A percentile compares a stretch with the other conserved stretches of the same genome.
Conservation (phyloP, 1,140 invertebrate species). For the Campoletis sonorensis region DNA sequence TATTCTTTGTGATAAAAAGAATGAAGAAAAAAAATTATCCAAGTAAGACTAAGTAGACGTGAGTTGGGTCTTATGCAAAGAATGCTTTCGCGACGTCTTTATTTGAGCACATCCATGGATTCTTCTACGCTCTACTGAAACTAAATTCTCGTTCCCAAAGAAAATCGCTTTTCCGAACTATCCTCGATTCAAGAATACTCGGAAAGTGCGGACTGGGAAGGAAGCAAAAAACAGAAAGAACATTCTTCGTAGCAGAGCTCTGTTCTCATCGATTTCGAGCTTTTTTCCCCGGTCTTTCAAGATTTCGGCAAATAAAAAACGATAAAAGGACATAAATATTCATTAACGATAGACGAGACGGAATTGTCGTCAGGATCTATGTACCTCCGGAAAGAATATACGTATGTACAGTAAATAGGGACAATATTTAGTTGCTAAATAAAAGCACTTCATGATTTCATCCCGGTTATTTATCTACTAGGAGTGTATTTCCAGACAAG, state of each 20-base stretch:
- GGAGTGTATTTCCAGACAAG: not conserved
- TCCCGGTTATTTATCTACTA: not conserved
- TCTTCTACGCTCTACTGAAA: slow-evolving; percentile 35
- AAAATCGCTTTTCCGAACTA: slow-evolving; percentile 49
- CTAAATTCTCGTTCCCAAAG: slow-evolving; percentile 50
- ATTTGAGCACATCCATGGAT: slow-evolving; percentile 30
- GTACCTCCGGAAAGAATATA: not conserved
- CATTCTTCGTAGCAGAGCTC: not conserved
- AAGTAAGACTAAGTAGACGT: not conserved
- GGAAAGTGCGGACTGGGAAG: slow-evolving; percentile 45
- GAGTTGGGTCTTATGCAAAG: slow-evolving; percentile 28
- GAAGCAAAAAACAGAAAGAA: not conserved
- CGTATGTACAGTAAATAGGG: not conserved
- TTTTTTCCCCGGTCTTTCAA: not conserved
- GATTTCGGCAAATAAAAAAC: not conserved
- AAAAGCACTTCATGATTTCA: not conserved
- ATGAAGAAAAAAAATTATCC: slow-evolving; percentile 19
- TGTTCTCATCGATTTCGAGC: not conserved
- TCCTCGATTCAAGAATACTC: not conserved
- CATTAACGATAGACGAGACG: slow-evolving; percentile 48
- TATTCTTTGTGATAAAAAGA: slow-evolving; percentile 56
- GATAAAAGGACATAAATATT: slow-evolving; percentile 59
- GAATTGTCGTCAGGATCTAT: not conserved
- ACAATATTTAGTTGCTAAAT: not conserved
- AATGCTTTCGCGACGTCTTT: slow-evolving; percentile 58